Evolutionary conservation across 2,888 invertebrate genomes (phyloP).

Genomic region (Coenonympha arcania): DNA sequence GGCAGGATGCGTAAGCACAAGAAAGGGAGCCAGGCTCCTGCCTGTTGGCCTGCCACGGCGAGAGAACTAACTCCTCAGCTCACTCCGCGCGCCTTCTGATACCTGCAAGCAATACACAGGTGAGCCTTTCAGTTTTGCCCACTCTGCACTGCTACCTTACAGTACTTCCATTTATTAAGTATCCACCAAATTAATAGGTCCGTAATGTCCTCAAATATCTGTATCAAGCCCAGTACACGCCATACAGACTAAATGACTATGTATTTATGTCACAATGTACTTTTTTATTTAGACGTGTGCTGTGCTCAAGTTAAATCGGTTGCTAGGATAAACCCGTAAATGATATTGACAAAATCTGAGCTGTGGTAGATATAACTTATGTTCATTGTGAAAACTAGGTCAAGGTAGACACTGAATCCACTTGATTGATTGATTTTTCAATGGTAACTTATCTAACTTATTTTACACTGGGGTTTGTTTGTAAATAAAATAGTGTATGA

Average conservation of each 20-base stretch:
- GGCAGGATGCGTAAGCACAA: constrained; percentile 73
- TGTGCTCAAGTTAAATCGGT: background rate
- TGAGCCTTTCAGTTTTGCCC: constrained; percentile 31
- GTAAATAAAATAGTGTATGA: no score
- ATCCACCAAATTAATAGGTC: no score
- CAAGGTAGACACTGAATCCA: no score
- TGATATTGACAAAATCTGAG: background rate
- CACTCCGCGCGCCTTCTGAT: constrained; percentile 60
- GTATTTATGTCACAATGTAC: background rate
- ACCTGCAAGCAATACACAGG: constrained; percentile 50
- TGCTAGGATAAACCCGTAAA: background rate
- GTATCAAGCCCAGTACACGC: no score
- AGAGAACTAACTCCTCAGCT: constrained; percentile 54
- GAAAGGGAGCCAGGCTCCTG: constrained; percentile 64
- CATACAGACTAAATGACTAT: background rate
- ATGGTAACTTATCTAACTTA: no score
- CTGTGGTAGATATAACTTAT: background rate
- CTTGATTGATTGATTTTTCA: no score
- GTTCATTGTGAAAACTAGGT: no score
- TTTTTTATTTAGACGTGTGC: background rate
- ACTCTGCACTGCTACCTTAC: background rate
- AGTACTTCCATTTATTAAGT: no score
- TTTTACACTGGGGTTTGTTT: no score
- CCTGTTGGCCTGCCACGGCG: constrained; percentile 64
- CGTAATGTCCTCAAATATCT: no score